Percentiles rank a stretch among this genome's conserved stretches.
Evolutionary conservation across 2,888 invertebrate species (phyloP).

Genomic region (Agonopterix subpropinquella): DNA sequence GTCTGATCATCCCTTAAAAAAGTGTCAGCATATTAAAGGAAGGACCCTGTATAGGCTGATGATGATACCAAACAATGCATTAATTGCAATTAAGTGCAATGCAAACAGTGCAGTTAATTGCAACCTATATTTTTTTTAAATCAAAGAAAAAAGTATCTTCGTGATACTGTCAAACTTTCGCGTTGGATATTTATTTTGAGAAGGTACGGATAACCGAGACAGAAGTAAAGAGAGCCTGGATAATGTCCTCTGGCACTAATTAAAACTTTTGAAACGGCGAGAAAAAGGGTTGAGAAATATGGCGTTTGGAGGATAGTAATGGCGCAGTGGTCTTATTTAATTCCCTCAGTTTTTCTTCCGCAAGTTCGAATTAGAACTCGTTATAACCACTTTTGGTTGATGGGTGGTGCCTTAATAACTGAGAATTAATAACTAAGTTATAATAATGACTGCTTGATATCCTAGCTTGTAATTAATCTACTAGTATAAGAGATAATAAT

Average conservation of each 20-base stretch:
- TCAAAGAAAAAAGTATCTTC: background rate
- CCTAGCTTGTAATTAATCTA: too few relatives aligned
- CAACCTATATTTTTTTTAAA: too few relatives aligned
- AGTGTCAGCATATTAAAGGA: too few relatives aligned
- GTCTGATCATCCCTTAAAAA: too few relatives aligned
- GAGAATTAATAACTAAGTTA: too few relatives aligned
- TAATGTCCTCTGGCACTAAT: conserved; percentile 74
- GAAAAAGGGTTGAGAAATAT: conserved; percentile 71
- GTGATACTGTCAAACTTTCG: conserved; percentile 32
- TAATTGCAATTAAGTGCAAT: too few relatives aligned
- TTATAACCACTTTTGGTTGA: conserved; percentile 22
- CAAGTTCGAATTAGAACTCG: conserved; percentile 32
- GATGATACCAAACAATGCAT: too few relatives aligned
- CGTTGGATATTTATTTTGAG: conserved; percentile 41
- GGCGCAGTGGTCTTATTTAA: conserved; percentile 55
- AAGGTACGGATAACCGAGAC: conserved; percentile 41
- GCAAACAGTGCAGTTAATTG: too few relatives aligned
- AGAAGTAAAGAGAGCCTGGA: conserved; percentile 48
- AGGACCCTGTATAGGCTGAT: too few relatives aligned
- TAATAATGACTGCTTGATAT: too few relatives aligned
- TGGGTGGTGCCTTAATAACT: too few relatives aligned
- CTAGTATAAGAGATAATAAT: too few relatives aligned
- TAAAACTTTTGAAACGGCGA: conserved; percentile 66
- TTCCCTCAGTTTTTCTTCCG: conserved; percentile 53
- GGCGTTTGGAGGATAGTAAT: conserved; percentile 63